A percentile compares a stretch with the other conserved stretches of the same genome.
Conservation (phyloP, 2,797 vertebrate genomes). For the Chelidonichthys spinosus region DNA sequence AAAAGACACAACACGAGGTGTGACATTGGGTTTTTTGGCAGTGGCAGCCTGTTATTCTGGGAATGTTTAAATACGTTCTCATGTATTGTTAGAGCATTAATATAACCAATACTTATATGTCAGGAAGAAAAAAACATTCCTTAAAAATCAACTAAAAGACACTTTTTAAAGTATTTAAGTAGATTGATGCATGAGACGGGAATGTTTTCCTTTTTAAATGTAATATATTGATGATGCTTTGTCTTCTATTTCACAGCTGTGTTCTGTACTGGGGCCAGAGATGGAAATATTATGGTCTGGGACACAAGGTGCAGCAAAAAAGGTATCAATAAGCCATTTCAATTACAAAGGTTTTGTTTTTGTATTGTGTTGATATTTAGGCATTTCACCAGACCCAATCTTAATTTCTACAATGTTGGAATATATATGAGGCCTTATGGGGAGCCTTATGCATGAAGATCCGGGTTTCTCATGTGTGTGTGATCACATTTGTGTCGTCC, state of each 20-base stretch:
- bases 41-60: not conserved
- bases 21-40: not conserved
- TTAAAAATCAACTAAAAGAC: not conserved
- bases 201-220: too few species aligned
- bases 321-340: conserved; percentile 81
- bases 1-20: not conserved
- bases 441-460: not conserved
- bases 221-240: not conserved
- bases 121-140: not conserved
- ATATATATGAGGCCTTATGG: not conserved
- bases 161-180: not conserved
- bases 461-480: not conserved
- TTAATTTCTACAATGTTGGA: not conserved
- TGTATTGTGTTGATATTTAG: not conserved
- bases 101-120: not conserved
- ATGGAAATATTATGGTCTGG: conserved; percentile 99
- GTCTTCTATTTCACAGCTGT: conserved; percentile 84
- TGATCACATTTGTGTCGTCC: not conserved
- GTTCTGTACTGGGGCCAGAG: conserved; percentile 96
- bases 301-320: conserved; percentile 97
- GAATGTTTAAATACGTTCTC: not conserved
- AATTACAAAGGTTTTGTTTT: not conserved
- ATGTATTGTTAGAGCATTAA: not conserved
- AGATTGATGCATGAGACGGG: not conserved
- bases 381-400: not conserved